Evolutionary conservation across 2,113 vertebrate species (phyloP).

Genomic region (Pogona vitticeps): DNA sequence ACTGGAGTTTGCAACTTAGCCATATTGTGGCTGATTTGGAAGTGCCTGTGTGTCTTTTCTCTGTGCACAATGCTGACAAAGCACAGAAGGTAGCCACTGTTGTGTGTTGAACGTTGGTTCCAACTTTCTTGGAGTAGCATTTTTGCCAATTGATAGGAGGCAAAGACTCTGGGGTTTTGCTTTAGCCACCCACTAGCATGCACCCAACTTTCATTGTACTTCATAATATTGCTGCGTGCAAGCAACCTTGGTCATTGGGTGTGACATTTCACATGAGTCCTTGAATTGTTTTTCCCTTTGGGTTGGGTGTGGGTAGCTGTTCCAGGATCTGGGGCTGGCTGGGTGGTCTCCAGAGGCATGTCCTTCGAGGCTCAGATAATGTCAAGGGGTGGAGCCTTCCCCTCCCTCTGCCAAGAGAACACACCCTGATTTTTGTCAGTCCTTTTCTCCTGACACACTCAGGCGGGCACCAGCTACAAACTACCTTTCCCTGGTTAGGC

Average conservation of each 20-base stretch:
- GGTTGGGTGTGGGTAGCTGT: background rate
- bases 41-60: background rate
- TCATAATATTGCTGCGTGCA: background rate
- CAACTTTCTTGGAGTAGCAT: background rate
- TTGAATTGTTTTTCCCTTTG: fast-evolving
- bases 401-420: background rate
- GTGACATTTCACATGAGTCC: fast-evolving
- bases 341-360: no score
- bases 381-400: no score
- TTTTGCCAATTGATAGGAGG: background rate
- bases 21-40: background rate
- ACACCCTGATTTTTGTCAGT: background rate
- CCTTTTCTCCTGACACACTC: no score
- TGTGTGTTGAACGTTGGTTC: background rate
- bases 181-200: no score
- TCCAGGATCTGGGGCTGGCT: background rate
- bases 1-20: background rate
- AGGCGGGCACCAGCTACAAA: background rate
- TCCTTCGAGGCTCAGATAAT: no score
- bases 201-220: background rate
- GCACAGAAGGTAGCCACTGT: background rate
- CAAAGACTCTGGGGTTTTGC: background rate
- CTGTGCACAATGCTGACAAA: no score
- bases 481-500: background rate
- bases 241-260: background rate